A percentile compares a stretch with the other conserved stretches of the same genome.
Conservation (phyloP, 1,140 invertebrate species). For the Orussus abietinus region DNA sequence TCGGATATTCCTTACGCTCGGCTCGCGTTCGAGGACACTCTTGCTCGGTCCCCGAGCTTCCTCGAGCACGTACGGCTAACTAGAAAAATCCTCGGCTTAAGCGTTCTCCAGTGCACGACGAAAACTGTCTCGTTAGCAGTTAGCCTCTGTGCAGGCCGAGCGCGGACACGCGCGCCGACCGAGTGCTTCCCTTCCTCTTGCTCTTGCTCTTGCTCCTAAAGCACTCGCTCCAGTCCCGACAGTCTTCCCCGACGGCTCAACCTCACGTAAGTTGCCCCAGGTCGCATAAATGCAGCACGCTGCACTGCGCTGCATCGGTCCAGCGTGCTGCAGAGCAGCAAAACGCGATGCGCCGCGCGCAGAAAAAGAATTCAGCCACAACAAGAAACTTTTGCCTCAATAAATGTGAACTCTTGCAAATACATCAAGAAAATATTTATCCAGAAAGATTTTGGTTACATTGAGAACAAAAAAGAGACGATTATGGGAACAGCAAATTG, state of each 20-base stretch:
- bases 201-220: neutral
- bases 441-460: too few relatives aligned
- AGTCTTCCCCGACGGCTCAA: neutral
- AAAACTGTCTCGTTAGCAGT: slow-evolving; percentile 32
- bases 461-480: too few relatives aligned
- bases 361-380: too few relatives aligned
- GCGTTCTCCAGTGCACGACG: slow-evolving; percentile 23
- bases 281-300: too few relatives aligned
- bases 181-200: neutral
- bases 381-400: too few relatives aligned
- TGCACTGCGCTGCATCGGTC: too few relatives aligned
- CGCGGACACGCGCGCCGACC: neutral
- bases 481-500: too few relatives aligned
- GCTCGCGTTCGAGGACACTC: slow-evolving; percentile 15
- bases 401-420: too few relatives aligned
- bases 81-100: slow-evolving; percentile 29
- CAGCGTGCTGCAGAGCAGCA: too few relatives aligned
- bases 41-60: slow-evolving; percentile 15
- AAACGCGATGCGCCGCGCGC: too few relatives aligned
- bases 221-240: neutral
- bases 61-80: slow-evolving; percentile 31
- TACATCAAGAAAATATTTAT: too few relatives aligned
- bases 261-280: too few relatives aligned
- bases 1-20: slow-evolving; percentile 19
- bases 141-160: slow-evolving; percentile 10